phyloP scores from a whole-genome alignment of 2,113 vertebrate genomes.

The Anolis sagrei region DNA sequence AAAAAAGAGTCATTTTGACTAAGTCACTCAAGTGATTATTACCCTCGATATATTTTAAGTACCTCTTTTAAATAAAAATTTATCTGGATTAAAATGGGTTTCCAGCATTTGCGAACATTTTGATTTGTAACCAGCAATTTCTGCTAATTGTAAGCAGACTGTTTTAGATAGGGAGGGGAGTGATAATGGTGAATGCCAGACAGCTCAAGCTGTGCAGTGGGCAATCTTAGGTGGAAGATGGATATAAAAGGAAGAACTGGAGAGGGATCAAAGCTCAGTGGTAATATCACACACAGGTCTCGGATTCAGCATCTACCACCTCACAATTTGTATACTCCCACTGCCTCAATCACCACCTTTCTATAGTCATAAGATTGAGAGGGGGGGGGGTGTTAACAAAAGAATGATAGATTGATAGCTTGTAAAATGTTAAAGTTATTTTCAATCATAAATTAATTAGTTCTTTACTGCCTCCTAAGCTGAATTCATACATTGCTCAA shows the following conservation, averaged over 20 bases:
- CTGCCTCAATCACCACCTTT: no score
- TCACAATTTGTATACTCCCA: not conserved
- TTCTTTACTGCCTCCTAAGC: no score
- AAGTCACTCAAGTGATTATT: not conserved
- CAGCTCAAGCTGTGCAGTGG: not conserved
- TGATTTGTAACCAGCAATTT: not conserved
- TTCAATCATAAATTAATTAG: no score
- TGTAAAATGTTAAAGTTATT: no score
- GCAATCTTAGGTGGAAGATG: not conserved
- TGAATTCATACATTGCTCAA: no score
- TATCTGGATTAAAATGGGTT: not conserved
- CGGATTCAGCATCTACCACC: not conserved
- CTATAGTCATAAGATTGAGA: no score
- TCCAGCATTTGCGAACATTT: not conserved
- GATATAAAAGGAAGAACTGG: not conserved
- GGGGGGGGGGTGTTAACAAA: no score
- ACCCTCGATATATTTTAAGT: slow-evolving; percentile 8
- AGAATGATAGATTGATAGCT: no score
- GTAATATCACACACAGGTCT: not conserved
- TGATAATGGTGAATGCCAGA: not conserved
- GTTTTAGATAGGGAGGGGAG: not conserved
- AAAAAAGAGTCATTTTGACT: not conserved
- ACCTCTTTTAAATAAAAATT: not conserved
- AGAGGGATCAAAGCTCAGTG: not conserved
- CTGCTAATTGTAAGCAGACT: not conserved